Base-by-base conservation (phyloP, 1,140 invertebrate species). In the Penaeus vannamei region DNA sequence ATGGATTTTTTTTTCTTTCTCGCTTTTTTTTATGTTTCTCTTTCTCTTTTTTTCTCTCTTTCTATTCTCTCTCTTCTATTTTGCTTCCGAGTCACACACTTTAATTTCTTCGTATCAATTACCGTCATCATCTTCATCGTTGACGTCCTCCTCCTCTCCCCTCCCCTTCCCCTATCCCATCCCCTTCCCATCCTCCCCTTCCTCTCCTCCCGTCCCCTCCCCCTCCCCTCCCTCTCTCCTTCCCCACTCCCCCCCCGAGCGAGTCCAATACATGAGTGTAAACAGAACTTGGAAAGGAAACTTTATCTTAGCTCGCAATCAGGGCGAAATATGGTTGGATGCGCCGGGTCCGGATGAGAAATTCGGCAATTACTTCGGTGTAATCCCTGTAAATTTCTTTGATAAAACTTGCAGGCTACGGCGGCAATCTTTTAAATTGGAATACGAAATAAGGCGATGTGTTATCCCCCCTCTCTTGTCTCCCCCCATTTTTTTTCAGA, bases 401-500 rank as follows among this genome's bases (percentile, higher is more conserved):
- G 85, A 86, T 86, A 86, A 86, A 86, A 86, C 85, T 86, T 86
- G 85, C 76, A 81, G 80, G 76, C 76, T 81, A 86, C 76, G 53
- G 84, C 81, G 32, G 84, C 85, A 80, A 86, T 86, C 85, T 86
- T 86, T 86, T 86, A 86, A 86, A 86, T 86, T 86, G 85, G 85
- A 86, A 86, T 86, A 81, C 77, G 77, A 86, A 86, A 86, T 86
- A 86, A 86, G 85, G 76, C 60, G 59, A 86, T 86, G 85, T 81
- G 61, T 86, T 86, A 86, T 86, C 85, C 61, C 60, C 53, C 14
- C 46, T 17, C 53, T 17, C 53, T 17, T 17, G 17, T 17, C 53
- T 53, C 53, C 10, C 7, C 14, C 8, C 8, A 14, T 53, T 53
- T 53, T 53, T 8, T 53, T 8, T 53, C 1, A 8, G 0, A 12